Evolutionary conservation across 2,888 invertebrate species (phyloP).

Genomic region (Calameuta idolon): DNA sequence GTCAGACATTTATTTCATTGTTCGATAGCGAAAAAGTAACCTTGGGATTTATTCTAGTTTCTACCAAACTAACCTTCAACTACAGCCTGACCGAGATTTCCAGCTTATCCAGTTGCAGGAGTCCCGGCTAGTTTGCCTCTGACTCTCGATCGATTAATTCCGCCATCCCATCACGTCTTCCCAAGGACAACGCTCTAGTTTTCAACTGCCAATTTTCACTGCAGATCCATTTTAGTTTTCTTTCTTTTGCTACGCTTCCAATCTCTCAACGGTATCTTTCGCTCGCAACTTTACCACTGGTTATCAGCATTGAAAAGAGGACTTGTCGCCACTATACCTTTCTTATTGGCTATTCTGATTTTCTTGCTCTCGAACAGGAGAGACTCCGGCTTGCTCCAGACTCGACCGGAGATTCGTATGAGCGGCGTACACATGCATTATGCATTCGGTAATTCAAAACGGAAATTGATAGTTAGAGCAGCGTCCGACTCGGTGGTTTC

Average conservation of each 20-base stretch:
- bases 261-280: background rate
- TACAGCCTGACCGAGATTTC: background rate
- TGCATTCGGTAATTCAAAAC: constrained; percentile 59
- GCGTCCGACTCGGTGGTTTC: constrained; percentile 35
- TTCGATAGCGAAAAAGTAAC: background rate
- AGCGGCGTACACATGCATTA: constrained; percentile 48
- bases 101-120: background rate
- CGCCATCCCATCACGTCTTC: background rate
- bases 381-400: background rate
- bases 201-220: background rate
- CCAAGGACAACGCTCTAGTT: background rate
- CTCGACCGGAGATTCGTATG: constrained; percentile 49
- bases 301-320: background rate
- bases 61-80: background rate
- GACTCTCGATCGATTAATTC: background rate
- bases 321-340: background rate
- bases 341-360: background rate
- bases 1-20: background rate
- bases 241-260: background rate
- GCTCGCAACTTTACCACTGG: background rate
- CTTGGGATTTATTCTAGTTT: background rate
- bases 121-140: background rate
- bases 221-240: background rate
- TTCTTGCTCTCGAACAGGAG: background rate
- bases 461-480: constrained; percentile 61